phyloP scores from a whole-genome alignment of 2,888 invertebrate species.

The Bhutanitis thaidina region DNA sequence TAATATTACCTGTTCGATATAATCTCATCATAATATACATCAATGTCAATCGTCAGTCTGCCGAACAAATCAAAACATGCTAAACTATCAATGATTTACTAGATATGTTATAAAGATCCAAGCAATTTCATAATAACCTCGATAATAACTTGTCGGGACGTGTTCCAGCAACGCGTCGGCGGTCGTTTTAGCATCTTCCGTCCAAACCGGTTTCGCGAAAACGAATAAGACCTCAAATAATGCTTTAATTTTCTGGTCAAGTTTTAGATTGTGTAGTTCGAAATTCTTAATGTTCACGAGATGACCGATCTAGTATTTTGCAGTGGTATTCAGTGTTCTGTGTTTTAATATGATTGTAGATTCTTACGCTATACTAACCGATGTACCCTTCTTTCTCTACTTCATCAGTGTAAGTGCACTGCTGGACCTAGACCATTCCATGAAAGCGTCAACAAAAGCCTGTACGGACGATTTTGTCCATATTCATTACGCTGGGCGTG shows the following conservation, averaged over 20 bases:
- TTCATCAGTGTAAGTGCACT: no score
- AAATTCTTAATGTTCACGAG: slow-evolving; percentile 1
- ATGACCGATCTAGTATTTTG: slow-evolving; percentile 2
- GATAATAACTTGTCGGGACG: slow-evolving; percentile 28
- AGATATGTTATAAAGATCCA: slow-evolving; percentile 22
- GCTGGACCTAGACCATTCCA: no score
- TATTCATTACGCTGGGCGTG: no score
- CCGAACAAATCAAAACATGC: not conserved
- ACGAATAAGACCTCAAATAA: not conserved
- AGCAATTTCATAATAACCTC: slow-evolving; percentile 32
- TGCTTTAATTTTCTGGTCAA: slow-evolving; percentile 1
- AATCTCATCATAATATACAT: not conserved
- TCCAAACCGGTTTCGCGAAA: slow-evolving; percentile 45
- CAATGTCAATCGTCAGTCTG: not conserved
- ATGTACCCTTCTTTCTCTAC: no score
- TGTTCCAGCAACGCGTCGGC: slow-evolving; percentile 22
- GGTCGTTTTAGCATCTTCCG: slow-evolving; percentile 49
- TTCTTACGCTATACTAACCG: no score
- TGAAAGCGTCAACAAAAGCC: no score
- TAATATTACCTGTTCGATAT: no score
- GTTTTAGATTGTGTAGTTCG: slow-evolving; percentile 4
- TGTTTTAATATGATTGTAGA: no score
- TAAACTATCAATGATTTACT: not conserved
- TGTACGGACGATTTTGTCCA: no score
- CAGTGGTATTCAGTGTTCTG: no score